Base-by-base conservation (phyloP, 2,797 vertebrate species). In the Melanotaenia pygmaea region DNA sequence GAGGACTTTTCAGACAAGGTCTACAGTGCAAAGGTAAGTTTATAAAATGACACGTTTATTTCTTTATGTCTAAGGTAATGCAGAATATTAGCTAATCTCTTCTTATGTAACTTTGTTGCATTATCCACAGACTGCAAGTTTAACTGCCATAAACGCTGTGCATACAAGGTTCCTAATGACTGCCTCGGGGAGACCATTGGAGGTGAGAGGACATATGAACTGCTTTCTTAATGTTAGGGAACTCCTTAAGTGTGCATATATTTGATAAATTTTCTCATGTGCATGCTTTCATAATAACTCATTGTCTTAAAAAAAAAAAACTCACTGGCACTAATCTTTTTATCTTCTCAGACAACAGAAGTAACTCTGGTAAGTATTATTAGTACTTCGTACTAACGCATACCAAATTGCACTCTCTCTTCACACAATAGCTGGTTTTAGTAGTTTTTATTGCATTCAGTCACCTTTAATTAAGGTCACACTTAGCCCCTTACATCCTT, bases 91-190 rank as follows among this genome's bases (percentile, higher is more conserved):
- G 2, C 10, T 54, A 4, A 59, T 70, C 1, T 24, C 22, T 58
- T 64, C 13, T 0, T 8, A 54, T 22, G 62, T 1, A 59, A 51
- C 10, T 70, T 35, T 67, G 32, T 57, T 74, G 72, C 16, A 4
- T 79, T 76, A 9, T 30, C 67, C 20, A 60, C 82, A 98, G 97
- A 98, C 76, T 98, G 97, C 91, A 97, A 96, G 85, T 98, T 98
- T 84, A 98, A 98, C 90, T 98, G 97, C 84, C 97, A 98, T 87
- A 97, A 96, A 75, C 95, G 97, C 45, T 98, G 97, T 1, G 95
- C 94, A 0, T 95, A 95, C 72, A 96, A 96, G 1, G 95, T 97
- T 72, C 96, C 97, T 34, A 96, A 97, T 3, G 96, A 97, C 88
- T 98, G 97, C 58, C 92, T 97, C 0, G 97, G 97, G 1, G 97